Percentiles rank a stretch among this genome's conserved stretches.
These are phyloP conservation scores for Saimiri boliviensis DNA, from an alignment of 2,113 vertebrate genomes.

Conservation along the genomic window DNA sequence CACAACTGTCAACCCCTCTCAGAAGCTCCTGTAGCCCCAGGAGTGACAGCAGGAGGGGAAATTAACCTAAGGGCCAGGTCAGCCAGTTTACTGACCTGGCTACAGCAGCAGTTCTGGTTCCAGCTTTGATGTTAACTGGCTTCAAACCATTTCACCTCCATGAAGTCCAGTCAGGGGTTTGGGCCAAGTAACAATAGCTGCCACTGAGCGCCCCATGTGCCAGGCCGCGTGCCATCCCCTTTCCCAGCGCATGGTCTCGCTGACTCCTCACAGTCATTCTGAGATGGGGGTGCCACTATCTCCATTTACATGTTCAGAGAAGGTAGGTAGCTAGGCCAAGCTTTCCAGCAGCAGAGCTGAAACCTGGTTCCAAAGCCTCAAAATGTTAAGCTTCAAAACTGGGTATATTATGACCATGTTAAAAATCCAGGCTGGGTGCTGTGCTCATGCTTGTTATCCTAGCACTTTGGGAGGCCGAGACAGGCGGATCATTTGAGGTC, in stretches of 20 bases:
- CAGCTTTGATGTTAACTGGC: not conserved
- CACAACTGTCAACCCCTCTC: not conserved
- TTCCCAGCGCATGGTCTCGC: rapidly evolving
- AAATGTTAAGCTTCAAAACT: not conserved
- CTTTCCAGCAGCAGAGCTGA: not conserved
- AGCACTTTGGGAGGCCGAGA: too few species aligned
- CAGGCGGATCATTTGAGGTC: too few species aligned
- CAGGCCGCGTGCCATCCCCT: not conserved
- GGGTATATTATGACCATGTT: not conserved
- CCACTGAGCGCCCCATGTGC: not conserved
- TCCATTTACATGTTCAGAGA: not conserved
- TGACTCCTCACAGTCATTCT: not conserved
- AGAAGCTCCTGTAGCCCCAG: not conserved
- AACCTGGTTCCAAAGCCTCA: not conserved
- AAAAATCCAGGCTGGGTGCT: not conserved
- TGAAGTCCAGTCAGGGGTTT: not conserved
- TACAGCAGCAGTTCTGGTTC: not conserved
- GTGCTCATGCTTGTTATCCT: too few species aligned
- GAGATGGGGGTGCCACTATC: too few species aligned
- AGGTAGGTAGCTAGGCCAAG: not conserved
- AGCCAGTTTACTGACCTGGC: not conserved
- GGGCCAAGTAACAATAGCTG: not conserved
- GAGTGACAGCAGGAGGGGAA: not conserved
- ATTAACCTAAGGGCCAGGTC: too few species aligned
- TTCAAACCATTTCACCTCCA: not conserved